These are phyloP conservation scores for Drosophila parthenogenetica DNA, from an alignment of 2,888 invertebrate species.

Conservation along the genomic window DNA sequence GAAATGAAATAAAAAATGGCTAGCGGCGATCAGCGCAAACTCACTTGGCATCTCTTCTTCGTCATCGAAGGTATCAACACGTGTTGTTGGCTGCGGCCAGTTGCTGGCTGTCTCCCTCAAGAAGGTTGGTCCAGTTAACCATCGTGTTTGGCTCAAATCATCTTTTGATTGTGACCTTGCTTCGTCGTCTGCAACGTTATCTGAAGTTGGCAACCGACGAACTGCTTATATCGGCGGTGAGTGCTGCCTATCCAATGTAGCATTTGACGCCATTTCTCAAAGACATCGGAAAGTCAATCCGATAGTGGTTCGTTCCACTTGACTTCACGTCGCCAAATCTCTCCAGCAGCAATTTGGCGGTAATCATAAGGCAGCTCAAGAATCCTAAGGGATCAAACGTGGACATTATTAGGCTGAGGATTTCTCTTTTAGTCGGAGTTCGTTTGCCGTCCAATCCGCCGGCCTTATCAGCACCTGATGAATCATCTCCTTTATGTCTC, in stretches of 20 bases:
- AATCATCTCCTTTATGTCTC: conserved; percentile 72
- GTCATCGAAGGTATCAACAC: neutral
- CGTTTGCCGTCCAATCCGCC: neutral
- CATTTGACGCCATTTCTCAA: no score
- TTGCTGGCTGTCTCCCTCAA: no score
- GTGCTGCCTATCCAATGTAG: no score
- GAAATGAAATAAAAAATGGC: neutral
- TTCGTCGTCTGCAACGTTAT: no score
- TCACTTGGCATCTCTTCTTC: conserved; percentile 5
- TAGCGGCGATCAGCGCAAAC: conserved; percentile 1
- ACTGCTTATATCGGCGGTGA: no score
- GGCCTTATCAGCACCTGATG: conserved; percentile 45
- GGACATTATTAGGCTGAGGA: conserved; percentile 11
- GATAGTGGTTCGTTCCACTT: neutral
- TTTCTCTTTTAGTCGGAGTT: conserved; percentile 8
- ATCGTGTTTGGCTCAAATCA: no score
- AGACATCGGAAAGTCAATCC: neutral
- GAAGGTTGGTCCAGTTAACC: no score
- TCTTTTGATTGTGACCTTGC: no score
- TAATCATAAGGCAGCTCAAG: conserved; percentile 1
- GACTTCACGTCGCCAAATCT: neutral
- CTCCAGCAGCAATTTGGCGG: neutral
- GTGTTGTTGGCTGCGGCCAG: no score
- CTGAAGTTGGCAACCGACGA: no score
- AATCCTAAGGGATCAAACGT: conserved; percentile 13